A percentile compares a stretch with the other conserved stretches of the same genome.
phyloP scores from a whole-genome alignment of 1,140 invertebrate genomes.

The Drosophila bocki region DNA sequence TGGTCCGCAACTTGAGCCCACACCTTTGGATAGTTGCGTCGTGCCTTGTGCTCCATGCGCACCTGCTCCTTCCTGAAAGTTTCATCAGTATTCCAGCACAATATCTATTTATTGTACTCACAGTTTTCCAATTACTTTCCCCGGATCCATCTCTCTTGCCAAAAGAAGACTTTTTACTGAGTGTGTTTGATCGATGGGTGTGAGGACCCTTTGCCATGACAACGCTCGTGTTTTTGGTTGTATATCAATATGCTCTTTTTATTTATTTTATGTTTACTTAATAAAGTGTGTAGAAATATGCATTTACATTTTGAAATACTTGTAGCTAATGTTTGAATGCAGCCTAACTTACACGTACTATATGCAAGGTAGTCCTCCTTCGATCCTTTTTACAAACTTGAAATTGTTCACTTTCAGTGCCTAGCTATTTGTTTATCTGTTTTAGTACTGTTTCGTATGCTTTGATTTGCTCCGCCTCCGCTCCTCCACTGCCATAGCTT shows the following conservation, averaged over 20 bases:
- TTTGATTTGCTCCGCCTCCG: constrained; percentile 53
- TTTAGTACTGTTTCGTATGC: constrained; percentile 71
- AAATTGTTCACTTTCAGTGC: constrained; percentile 75
- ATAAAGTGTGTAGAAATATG: constrained; percentile 73
- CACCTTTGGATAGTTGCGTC: constrained; percentile 65
- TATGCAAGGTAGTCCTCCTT: constrained; percentile 17
- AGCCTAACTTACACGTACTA: constrained; percentile 30
- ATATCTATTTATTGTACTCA: constrained; percentile 25
- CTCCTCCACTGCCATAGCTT: constrained; percentile 28
- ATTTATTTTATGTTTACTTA: constrained; percentile 61
- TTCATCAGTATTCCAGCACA: background rate
- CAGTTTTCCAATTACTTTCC: constrained; percentile 69
- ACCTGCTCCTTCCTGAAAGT: constrained; percentile 70
- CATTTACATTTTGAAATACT: constrained; percentile 63
- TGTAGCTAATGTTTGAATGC: constrained; percentile 69
- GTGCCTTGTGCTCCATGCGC: constrained; percentile 67
- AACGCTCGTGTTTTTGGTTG: background rate
- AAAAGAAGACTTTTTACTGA: background rate
- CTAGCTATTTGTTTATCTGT: constrained; percentile 69
- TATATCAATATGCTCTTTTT: constrained; percentile 37
- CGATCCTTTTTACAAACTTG: constrained; percentile 48
- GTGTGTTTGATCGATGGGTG: constrained; percentile 1
- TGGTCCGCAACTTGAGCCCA: constrained; percentile 62
- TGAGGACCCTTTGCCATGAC: background rate
- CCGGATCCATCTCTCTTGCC: constrained; percentile 51